phyloP scores from a whole-genome alignment of 2,888 invertebrate genomes.

The Pollenia griseotomentosa region DNA sequence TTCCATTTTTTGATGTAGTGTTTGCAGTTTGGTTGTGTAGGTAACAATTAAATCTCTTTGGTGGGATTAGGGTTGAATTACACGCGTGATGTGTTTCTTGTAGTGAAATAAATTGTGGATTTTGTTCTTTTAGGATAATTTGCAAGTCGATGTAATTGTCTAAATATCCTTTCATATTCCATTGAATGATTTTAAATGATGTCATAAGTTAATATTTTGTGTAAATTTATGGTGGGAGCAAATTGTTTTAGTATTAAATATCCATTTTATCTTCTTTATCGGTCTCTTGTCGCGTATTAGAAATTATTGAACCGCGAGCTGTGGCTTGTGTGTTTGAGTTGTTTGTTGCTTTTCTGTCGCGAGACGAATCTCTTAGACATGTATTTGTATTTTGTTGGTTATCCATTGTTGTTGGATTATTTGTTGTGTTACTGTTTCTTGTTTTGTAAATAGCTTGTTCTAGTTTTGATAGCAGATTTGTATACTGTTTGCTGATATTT shows the following conservation, averaged over 20 bases:
- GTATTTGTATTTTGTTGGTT: background rate
- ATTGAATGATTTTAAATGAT: background rate
- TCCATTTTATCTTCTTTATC: slow-evolving; percentile 16
- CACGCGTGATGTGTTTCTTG: background rate
- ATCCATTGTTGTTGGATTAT: background rate
- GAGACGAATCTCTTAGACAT: too few relatives aligned
- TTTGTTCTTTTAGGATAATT: background rate
- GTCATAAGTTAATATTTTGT: too few relatives aligned
- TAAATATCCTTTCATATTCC: background rate
- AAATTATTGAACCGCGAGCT: background rate
- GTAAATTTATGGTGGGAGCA: too few relatives aligned
- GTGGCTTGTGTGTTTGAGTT: background rate
- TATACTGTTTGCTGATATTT: too few relatives aligned
- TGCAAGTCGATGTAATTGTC: background rate
- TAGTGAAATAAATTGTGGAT: background rate
- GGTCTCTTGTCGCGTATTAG: too few relatives aligned
- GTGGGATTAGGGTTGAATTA: too few relatives aligned
- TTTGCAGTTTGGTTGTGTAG: background rate
- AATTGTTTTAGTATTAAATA: background rate
- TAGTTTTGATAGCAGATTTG: background rate
- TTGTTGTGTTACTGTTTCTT: background rate
- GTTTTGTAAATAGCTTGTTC: background rate
- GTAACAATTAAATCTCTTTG: too few relatives aligned
- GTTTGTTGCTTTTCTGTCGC: background rate
- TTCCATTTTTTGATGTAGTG: background rate